A percentile compares a stretch with the other conserved stretches of the same genome.
Conservation (phyloP, 64 coral and sea anemone genomes). For the Montipora capricornis region DNA sequence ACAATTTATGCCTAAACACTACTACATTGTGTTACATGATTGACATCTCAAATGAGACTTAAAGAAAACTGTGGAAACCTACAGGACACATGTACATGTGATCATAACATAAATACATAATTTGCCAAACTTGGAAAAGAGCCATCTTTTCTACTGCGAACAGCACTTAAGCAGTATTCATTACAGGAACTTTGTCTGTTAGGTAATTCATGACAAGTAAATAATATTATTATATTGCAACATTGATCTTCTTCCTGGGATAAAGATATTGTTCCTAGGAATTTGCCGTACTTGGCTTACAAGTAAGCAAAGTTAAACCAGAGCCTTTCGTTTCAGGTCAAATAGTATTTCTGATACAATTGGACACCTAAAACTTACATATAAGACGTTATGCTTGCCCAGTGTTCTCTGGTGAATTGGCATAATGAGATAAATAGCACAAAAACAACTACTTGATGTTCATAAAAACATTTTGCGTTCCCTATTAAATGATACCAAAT, state of each 20-base stretch:
- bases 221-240: neutral
- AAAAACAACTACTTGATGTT: neutral
- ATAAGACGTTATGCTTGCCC: neutral
- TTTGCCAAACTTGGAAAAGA: neutral
- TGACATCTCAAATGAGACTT: neutral
- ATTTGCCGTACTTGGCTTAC: too few species aligned
- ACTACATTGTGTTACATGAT: neutral
- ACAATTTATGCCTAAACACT: conserved; percentile 2
- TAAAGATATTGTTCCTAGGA: too few species aligned
- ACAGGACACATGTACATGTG: conserved; percentile 14
- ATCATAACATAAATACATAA: neutral
- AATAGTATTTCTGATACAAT: neutral
- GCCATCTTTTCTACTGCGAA: neutral
- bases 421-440: neutral
- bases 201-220: neutral
- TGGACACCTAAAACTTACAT: neutral
- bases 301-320: too few species aligned
- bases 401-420: neutral
- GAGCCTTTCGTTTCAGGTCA: too few species aligned
- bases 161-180: conserved; percentile 26
- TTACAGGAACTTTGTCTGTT: neutral
- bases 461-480: neutral
- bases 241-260: too few species aligned
- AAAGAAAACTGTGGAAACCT: neutral
- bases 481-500: neutral